Conservation (phyloP, 2,888 invertebrate species). For the Dryococelus australis region DNA sequence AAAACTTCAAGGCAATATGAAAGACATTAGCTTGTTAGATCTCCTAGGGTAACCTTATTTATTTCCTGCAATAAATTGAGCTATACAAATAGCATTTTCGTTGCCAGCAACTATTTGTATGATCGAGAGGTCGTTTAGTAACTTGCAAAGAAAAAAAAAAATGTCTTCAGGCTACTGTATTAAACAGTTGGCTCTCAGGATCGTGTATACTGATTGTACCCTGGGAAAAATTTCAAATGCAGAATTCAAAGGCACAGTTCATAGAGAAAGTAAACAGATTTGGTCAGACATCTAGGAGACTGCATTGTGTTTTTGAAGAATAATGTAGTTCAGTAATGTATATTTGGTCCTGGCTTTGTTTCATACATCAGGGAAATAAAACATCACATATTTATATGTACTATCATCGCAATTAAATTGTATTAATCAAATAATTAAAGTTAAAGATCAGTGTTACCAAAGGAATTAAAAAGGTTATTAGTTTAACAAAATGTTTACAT, state of each 20-base stretch:
- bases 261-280: not conserved
- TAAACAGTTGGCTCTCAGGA: conserved; percentile 41
- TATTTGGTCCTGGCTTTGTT: no score
- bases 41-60: not conserved
- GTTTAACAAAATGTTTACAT: no score
- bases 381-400: no score
- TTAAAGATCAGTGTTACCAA: no score
- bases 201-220: conserved; percentile 32
- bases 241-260: not conserved
- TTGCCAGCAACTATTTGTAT: conserved; percentile 43
- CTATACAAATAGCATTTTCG: conserved; percentile 35
- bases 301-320: not conserved
- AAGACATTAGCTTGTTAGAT: not conserved
- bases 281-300: not conserved
- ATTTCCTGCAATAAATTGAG: not conserved
- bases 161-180: conserved; percentile 41
- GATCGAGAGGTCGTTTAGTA: conserved; percentile 44
- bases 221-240: not conserved
- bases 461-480: no score
- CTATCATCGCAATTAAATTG: no score
- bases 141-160: conserved; percentile 43
- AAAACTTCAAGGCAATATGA: not conserved
- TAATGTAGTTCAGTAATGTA: no score
- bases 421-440: no score
- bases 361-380: no score